These are phyloP conservation scores for Ips typographus DNA, from an alignment of 1,140 invertebrate species.

Conservation along the genomic window DNA sequence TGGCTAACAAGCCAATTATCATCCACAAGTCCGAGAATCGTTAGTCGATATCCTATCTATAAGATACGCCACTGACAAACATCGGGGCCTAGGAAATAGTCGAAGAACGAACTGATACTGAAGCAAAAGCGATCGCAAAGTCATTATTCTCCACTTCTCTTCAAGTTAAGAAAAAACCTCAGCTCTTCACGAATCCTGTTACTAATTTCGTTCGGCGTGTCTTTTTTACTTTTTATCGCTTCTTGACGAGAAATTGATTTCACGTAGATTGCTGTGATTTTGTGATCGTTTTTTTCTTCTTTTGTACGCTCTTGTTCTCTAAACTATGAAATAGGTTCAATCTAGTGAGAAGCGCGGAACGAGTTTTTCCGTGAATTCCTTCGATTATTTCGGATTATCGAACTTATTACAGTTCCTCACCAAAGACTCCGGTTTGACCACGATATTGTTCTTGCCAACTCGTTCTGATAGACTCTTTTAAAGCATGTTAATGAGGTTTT, in stretches of 20 bases:
- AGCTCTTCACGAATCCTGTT: slow-evolving; percentile 23
- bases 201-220: slow-evolving; percentile 23
- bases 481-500: no score
- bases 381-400: not conserved
- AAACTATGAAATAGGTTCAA: slow-evolving; percentile 16
- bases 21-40: no score
- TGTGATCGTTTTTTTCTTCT: slow-evolving; percentile 11
- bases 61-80: slow-evolving; percentile 8
- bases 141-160: slow-evolving; percentile 10
- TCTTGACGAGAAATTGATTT: slow-evolving; percentile 26
- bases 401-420: not conserved
- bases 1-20: no score
- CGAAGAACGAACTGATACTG: slow-evolving; percentile 12
- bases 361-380: slow-evolving; percentile 8
- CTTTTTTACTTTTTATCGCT: slow-evolving; percentile 22
- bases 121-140: slow-evolving; percentile 21
- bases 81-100: slow-evolving; percentile 5
- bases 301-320: no score
- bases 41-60: not conserved
- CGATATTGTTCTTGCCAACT: no score
- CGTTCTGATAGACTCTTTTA: no score
- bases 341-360: slow-evolving; percentile 14
- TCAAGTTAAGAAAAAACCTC: slow-evolving; percentile 1
- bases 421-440: no score
- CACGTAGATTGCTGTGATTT: slow-evolving; percentile 22